phyloP scores from a whole-genome alignment of 2,113 vertebrate species.

The Pogona vitticeps region DNA sequence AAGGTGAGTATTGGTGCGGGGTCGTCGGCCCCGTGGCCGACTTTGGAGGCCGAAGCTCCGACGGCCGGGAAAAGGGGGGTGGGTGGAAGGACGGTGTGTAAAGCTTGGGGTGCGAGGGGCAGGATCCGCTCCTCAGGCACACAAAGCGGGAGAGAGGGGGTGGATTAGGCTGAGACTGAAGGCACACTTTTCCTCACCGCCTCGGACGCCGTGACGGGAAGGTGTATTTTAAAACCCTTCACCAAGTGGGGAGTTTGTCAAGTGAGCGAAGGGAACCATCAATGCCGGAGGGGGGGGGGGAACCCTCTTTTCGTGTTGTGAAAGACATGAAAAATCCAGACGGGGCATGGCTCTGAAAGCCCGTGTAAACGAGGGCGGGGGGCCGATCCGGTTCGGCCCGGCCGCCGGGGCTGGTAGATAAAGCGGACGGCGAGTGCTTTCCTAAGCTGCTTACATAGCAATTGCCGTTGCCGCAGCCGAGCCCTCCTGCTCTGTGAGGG shows the following conservation, averaged over 20 bases:
- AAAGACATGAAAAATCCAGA: background rate
- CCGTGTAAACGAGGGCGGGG: background rate
- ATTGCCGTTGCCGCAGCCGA: constrained; percentile 23
- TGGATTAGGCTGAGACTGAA: background rate
- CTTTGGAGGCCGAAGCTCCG: too few relatives aligned
- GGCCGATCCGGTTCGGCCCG: background rate
- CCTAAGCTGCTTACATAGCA: constrained; percentile 37
- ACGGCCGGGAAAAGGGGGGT: too few relatives aligned
- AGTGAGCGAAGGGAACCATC: constrained; percentile 36
- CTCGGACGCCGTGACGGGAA: background rate
- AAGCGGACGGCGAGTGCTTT: background rate
- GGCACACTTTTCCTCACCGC: constrained; percentile 1
- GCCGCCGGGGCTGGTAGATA: background rate
- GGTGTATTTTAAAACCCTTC: background rate
- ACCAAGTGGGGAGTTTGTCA: constrained; percentile 33
- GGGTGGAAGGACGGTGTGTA: background rate
- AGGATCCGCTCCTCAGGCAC: constrained; percentile 22
- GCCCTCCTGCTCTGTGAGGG: background rate
- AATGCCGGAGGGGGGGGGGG: too few relatives aligned
- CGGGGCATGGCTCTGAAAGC: background rate
- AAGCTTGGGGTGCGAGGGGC: constrained; percentile 12
- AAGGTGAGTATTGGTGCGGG: constrained; percentile 49
- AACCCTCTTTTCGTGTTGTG: background rate
- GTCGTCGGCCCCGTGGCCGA: constrained; percentile 9
- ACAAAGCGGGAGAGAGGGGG: constrained; percentile 34